Evolutionary conservation across 2,888 invertebrate species (phyloP).

Genomic region (Pantelozetes paolii): DNA sequence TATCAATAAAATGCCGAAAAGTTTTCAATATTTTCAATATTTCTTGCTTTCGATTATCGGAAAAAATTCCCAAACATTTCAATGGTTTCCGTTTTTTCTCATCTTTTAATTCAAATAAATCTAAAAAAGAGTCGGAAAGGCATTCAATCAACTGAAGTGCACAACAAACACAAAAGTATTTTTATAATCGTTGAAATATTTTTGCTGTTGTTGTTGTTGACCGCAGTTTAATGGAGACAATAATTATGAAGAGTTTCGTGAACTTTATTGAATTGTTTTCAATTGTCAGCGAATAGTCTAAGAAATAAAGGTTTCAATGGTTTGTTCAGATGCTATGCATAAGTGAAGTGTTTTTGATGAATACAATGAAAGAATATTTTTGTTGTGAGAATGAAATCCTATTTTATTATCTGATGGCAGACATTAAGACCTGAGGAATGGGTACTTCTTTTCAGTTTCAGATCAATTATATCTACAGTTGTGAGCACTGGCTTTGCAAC

Average conservation of each 20-base stretch:
- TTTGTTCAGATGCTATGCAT: not conserved
- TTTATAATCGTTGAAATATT: not conserved
- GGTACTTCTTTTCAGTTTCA: not conserved
- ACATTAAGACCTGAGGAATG: slow-evolving; percentile 15
- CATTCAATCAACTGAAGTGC: not conserved
- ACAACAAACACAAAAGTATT: not conserved
- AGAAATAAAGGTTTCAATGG: not conserved
- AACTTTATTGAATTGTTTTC: slow-evolving; percentile 13
- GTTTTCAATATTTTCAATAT: not conserved
- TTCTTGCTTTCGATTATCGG: not conserved
- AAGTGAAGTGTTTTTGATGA: not conserved
- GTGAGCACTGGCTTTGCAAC: not conserved
- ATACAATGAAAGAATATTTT: slow-evolving; percentile 5
- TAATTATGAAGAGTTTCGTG: slow-evolving; percentile 5
- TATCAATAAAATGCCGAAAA: not conserved
- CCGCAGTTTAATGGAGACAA: slow-evolving; percentile 11
- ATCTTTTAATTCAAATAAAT: not conserved
- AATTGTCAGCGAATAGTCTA: not conserved
- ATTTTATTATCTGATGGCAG: slow-evolving; percentile 25
- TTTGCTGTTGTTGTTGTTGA: not conserved
- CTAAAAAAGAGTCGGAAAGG: too few relatives aligned
- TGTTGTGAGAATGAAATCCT: not conserved
- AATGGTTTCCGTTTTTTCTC: not conserved
- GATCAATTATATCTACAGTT: not conserved
- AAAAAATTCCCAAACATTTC: not conserved